Conservation (phyloP, 2,113 vertebrate species). For the Heliornis fulica region DNA sequence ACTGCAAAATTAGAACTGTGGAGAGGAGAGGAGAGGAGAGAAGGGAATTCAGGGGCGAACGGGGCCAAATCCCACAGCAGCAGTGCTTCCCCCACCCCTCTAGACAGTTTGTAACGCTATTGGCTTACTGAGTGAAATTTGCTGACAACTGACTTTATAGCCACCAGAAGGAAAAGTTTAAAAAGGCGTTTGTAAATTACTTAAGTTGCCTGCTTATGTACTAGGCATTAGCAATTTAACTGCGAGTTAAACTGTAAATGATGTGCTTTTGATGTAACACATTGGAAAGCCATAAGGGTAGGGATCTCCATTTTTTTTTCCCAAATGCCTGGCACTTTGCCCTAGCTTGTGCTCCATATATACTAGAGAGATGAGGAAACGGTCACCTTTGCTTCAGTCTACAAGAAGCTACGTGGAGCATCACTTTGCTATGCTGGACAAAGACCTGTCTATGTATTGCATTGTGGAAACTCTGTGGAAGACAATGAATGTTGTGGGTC, state of each 20-base stretch:
- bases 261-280: neutral
- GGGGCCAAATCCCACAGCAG: neutral
- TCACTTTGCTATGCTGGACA: neutral
- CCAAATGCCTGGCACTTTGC: neutral
- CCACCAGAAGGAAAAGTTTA: neutral
- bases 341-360: neutral
- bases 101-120: neutral
- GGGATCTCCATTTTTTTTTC: neutral
- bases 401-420: neutral
- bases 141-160: neutral
- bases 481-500: neutral
- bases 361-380: slow-evolving; percentile 10
- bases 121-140: neutral
- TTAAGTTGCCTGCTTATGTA: neutral
- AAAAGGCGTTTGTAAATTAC: neutral
- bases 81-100: neutral
- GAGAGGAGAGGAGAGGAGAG: neutral
- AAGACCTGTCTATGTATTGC: slow-evolving; percentile 5
- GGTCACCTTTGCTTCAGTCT: neutral
- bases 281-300: neutral
- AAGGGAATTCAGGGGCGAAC: neutral
- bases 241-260: neutral
- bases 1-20: neutral
- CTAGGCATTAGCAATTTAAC: neutral
- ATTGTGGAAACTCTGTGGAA: neutral